Base-by-base conservation (phyloP, 2,888 invertebrate species). In the Caenorhabditis sp. region DNA sequence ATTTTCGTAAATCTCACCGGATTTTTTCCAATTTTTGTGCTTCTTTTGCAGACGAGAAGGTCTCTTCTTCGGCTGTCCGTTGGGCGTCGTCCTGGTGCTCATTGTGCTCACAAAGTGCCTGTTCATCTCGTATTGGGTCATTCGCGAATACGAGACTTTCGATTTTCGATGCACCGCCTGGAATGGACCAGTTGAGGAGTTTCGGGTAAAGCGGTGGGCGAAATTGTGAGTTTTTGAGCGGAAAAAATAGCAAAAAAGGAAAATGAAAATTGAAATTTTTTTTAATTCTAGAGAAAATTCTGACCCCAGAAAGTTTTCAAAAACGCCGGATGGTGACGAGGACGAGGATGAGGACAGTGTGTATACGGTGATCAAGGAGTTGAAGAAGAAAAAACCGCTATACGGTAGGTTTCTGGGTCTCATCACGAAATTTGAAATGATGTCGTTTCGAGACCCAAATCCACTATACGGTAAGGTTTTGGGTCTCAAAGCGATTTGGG, bases 111-210 rank as follows among this genome's bases (percentile, higher is more conserved):
- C 61, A 62, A 82, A 82, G 32, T 82, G 72, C 13, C 28, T 65
- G 11, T 44, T 71, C 40, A 58, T 82, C 26, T 62, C 72, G 0
- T 44, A 40, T 22, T 82, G 82, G 82, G 71, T 82, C 2, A 56
- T 72, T 26, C 67, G 72, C 47, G 82, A 81, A 32, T 76, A 81
- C 32, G 81, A 76, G 3, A 67, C 70, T 2, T 81, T 81, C 22
- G 81, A 81, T 55, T 81, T 81, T n/a, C 76, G 76, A n/a, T 81
- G 81, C 20, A 35, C 76, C n/a, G 55, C 76, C 6, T 76, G 76
- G 76, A 60, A 60, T 28, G 61, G 51, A 9, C 67, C 51, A 20
- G 28, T 53, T 0, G 68, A 76, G 22, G 26, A 8, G 26, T 76
- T 67, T 18, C 6, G 80, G 20, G 26, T 64, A 0, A 74, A 60